phyloP scores from a whole-genome alignment of 2,888 invertebrate species.

The Girardia tigrina region DNA sequence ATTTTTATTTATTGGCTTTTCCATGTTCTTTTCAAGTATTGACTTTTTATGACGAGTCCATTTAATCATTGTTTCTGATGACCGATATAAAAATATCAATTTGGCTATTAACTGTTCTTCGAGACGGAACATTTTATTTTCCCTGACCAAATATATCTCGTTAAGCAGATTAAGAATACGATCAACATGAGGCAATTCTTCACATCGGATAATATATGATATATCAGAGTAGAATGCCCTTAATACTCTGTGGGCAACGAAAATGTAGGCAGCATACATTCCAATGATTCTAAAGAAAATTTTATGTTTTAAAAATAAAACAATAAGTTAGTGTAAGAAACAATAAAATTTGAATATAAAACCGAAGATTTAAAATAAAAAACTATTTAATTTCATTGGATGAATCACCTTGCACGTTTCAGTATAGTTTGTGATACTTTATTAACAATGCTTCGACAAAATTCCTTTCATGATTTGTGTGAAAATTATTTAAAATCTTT shows the following conservation, averaged over 20 bases:
- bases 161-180: slow-evolving; percentile 54
- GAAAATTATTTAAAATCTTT: too few relatives aligned
- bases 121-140: slow-evolving; percentile 73
- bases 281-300: slow-evolving; percentile 34
- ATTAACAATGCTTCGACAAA: too few relatives aligned
- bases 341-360: too few relatives aligned
- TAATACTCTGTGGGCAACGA: slow-evolving; percentile 31
- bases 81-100: slow-evolving; percentile 83
- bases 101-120: slow-evolving; percentile 97
- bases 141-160: slow-evolving; percentile 64
- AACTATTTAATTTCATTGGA: too few relatives aligned
- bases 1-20: background rate
- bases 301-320: too few relatives aligned
- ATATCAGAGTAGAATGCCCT: slow-evolving; percentile 29
- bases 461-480: too few relatives aligned
- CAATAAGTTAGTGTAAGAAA: too few relatives aligned
- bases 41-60: slow-evolving; percentile 34
- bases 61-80: slow-evolving; percentile 37
- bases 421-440: too few relatives aligned
- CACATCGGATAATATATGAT: slow-evolving; percentile 38
- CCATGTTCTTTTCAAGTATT: background rate
- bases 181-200: slow-evolving; percentile 56
- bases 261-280: slow-evolving; percentile 34
- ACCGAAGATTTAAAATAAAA: too few relatives aligned
- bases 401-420: too few relatives aligned